phyloP scores from a whole-genome alignment of 2,888 invertebrate species.

The Amphimallon solstitiale region DNA sequence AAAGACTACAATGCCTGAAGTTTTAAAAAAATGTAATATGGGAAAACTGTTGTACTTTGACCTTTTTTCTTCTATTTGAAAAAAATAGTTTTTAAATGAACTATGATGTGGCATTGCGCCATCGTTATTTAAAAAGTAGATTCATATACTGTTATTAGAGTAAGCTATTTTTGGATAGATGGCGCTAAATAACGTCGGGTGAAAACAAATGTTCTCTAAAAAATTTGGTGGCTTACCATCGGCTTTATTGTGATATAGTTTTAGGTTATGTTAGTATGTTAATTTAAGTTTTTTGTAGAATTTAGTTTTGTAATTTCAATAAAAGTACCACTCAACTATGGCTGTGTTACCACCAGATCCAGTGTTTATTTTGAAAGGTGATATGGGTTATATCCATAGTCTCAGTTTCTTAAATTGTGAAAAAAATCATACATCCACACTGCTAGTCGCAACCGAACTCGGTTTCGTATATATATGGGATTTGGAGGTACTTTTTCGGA shows the following conservation, averaged over 20 bases:
- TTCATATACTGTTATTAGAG: too few species aligned
- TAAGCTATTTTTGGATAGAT: background rate
- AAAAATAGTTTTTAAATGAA: background rate
- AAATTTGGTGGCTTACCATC: slow-evolving; percentile 20
- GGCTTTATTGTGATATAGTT: slow-evolving; percentile 26
- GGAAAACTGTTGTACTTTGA: too few species aligned
- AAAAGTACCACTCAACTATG: slow-evolving; percentile 61
- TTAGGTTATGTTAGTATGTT: slow-evolving; percentile 32
- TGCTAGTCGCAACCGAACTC: slow-evolving; percentile 79
- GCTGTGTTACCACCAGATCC: slow-evolving; percentile 83
- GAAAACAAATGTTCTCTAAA: background rate
- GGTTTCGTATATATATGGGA: slow-evolving; percentile 83
- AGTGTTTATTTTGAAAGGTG: slow-evolving; percentile 76
- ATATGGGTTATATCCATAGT: slow-evolving; percentile 78
- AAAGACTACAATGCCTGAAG: too few species aligned
- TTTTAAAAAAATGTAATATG: too few species aligned
- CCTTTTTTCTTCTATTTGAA: too few species aligned
- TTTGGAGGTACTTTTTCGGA: slow-evolving; percentile 71
- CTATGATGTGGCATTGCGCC: too few species aligned
- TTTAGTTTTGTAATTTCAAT: slow-evolving; percentile 19
- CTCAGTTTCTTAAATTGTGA: slow-evolving; percentile 72
- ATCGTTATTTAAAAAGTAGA: too few species aligned
- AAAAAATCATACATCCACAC: slow-evolving; percentile 68
- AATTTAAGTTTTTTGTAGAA: slow-evolving; percentile 26
- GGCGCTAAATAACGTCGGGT: background rate